Evolutionary conservation across 1,140 invertebrate genomes (phyloP).

Genomic region (Eriosoma lanigerum): DNA sequence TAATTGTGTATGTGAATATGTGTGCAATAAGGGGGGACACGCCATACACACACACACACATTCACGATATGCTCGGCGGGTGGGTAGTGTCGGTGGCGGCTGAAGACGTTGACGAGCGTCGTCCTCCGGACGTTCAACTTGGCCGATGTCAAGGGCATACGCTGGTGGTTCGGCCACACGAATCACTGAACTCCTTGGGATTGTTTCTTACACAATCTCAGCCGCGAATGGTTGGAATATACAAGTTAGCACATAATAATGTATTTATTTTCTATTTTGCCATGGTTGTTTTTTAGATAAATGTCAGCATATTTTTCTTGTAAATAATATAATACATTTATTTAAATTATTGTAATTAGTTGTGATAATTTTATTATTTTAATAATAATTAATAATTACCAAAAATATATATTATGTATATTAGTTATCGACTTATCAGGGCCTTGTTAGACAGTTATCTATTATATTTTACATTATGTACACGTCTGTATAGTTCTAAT

Average conservation of each 20-base stretch:
- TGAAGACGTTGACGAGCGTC: constrained; percentile 46
- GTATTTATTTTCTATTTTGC: neutral
- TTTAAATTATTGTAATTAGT: too few species aligned
- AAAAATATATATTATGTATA: too few species aligned
- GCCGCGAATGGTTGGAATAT: constrained; percentile 11
- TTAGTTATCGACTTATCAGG: too few species aligned
- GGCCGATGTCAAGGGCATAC: constrained; percentile 47
- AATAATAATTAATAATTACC: too few species aligned
- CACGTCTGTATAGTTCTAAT: too few species aligned
- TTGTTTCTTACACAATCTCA: constrained; percentile 41
- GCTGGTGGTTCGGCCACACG: constrained; percentile 36
- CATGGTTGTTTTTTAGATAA: neutral
- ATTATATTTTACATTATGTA: too few species aligned
- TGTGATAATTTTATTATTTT: too few species aligned
- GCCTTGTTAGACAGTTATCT: too few species aligned
- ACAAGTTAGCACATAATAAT: constrained; percentile 20
- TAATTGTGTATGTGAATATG: neutral
- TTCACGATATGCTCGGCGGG: neutral
- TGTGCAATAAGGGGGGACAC: neutral
- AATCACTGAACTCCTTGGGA: constrained; percentile 48
- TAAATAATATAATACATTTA: too few species aligned
- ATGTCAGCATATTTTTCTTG: too few species aligned
- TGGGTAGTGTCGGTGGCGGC: constrained; percentile 25
- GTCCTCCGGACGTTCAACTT: constrained; percentile 50
- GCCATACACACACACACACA: neutral